These are phyloP conservation scores for Deroplatys truncata DNA, from an alignment of 2,888 invertebrate genomes.

Conservation along the genomic window DNA sequence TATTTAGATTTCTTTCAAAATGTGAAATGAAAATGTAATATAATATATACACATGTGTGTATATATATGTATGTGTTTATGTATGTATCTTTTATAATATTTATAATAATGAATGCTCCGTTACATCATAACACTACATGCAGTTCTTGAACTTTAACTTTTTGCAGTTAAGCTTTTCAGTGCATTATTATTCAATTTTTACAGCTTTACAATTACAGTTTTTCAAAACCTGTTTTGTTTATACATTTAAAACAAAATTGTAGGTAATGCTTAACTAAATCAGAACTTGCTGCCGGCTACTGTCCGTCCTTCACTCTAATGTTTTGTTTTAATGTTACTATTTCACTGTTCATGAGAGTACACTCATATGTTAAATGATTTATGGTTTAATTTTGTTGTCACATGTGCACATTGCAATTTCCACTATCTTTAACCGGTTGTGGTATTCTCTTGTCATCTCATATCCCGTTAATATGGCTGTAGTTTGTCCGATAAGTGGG, in stretches of 20 bases:
- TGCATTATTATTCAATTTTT: neutral
- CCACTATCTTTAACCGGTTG: neutral
- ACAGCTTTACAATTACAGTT: neutral
- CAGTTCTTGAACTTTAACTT: neutral
- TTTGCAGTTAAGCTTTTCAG: neutral
- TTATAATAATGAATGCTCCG: neutral
- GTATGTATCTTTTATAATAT: neutral
- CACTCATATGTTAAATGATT: neutral
- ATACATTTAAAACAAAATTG: neutral
- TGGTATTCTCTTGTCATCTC: neutral
- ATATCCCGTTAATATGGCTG: neutral
- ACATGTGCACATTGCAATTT: neutral
- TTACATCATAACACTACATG: neutral
- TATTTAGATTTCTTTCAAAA: no score
- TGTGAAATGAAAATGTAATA: no score
- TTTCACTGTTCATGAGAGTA: neutral
- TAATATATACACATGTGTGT: no score
- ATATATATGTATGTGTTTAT: neutral
- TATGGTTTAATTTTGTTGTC: neutral
- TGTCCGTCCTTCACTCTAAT: neutral
- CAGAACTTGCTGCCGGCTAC: neutral
- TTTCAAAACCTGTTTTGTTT: neutral
- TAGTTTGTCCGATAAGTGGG: neutral
- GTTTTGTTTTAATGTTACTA: neutral
- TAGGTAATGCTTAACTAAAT: neutral